Conservation (phyloP, 2,797 vertebrate species). For the Graptemys geographica region DNA sequence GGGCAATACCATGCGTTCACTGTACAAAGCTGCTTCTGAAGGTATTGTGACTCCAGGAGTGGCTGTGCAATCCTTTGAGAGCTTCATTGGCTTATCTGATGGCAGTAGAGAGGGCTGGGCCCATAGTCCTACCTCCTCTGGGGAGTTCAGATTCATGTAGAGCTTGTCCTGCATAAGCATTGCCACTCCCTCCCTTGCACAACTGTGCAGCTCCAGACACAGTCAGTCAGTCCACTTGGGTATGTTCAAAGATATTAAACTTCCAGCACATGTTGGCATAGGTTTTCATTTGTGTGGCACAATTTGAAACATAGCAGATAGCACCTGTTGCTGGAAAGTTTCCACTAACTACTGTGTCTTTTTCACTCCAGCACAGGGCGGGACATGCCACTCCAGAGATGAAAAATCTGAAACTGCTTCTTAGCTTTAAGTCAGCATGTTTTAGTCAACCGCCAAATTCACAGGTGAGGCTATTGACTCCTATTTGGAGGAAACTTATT, state of each 20-base stretch:
- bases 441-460: slow-evolving; percentile 2
- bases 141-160: background rate
- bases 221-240: accelerated
- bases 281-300: background rate
- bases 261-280: accelerated
- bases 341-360: background rate
- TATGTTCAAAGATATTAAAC: background rate
- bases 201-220: background rate
- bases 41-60: background rate
- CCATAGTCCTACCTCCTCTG: background rate
- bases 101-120: background rate
- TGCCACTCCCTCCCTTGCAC: background rate
- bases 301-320: background rate
- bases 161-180: background rate
- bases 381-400: background rate
- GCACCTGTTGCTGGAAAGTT: accelerated
- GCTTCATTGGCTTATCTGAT: background rate
- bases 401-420: background rate
- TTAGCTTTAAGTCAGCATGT: background rate
- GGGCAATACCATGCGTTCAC: background rate
- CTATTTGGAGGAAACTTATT: slow-evolving; percentile 45
- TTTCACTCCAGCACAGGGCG: background rate
- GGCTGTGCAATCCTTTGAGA: background rate
- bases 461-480: slow-evolving; percentile 8
- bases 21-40: background rate